Conservation (phyloP, 2,888 invertebrate species). For the Ornithoptera alexandrae region DNA sequence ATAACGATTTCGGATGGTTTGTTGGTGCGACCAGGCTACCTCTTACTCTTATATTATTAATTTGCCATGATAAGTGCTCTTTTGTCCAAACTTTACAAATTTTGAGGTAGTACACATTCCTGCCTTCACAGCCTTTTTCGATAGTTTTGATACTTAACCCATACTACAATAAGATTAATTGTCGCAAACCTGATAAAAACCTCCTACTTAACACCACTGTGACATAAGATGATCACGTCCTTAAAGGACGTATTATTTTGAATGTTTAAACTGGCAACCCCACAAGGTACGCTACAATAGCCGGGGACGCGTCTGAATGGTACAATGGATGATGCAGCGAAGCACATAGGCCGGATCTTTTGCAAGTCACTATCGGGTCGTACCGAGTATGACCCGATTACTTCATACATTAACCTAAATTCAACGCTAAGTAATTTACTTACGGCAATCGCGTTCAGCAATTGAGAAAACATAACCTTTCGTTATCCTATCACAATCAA, state of each 20-base stretch:
- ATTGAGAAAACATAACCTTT: conserved; percentile 12
- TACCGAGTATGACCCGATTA: conserved; percentile 22
- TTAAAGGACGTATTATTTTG: neutral
- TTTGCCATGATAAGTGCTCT: too few relatives aligned
- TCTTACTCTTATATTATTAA: too few relatives aligned
- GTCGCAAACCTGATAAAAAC: too few relatives aligned
- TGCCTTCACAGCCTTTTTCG: too few relatives aligned
- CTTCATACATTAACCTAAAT: conserved; percentile 28
- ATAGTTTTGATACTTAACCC: too few relatives aligned
- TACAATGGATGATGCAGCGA: conserved; percentile 45
- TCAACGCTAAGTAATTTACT: conserved; percentile 23
- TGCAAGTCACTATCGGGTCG: conserved; percentile 49
- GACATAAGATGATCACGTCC: neutral
- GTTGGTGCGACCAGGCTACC: too few relatives aligned
- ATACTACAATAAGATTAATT: too few relatives aligned
- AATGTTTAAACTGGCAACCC: conserved; percentile 37
- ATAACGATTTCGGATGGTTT: too few relatives aligned
- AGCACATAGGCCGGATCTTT: conserved; percentile 58
- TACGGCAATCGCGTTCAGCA: conserved; percentile 15
- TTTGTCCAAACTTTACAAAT: too few relatives aligned
- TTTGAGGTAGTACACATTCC: too few relatives aligned
- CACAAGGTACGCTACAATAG: conserved; percentile 35
- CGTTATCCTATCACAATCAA: neutral
- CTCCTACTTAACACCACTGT: neutral
- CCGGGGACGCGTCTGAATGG: conserved; percentile 39